These are phyloP conservation scores for Tenualosa thibaudeaui DNA, from an alignment of 2,797 vertebrate species.

Conservation along the genomic window DNA sequence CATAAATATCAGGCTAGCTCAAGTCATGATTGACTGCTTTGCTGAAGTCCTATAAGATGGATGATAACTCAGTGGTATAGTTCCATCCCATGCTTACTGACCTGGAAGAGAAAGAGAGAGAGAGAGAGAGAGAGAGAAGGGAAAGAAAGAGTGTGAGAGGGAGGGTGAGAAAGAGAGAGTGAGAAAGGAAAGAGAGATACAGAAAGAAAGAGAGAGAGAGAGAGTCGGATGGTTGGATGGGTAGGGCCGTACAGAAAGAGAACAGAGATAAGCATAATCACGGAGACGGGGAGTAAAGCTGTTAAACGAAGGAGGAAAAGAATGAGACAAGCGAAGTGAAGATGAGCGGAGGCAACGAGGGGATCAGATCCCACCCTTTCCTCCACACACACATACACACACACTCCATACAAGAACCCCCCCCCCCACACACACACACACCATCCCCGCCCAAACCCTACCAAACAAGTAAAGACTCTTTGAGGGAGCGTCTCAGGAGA, in stretches of 20 bases:
- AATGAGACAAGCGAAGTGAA: neutral
- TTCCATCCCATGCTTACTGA: slow-evolving; percentile 42
- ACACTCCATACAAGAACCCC: neutral
- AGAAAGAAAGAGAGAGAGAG: neutral
- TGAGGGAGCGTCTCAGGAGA: neutral
- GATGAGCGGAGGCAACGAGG: neutral
- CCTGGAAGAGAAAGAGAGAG: slow-evolving; percentile 37
- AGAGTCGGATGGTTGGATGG: neutral
- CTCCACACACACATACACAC: neutral
- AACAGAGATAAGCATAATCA: slow-evolving; percentile 6
- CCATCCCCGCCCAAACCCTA: neutral
- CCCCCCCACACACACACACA: neutral
- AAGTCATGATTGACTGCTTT: slow-evolving; percentile 17
- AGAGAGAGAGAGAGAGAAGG: neutral
- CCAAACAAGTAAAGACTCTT: slow-evolving; percentile 27
- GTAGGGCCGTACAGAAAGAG: neutral
- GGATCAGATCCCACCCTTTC: neutral
- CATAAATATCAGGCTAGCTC: slow-evolving; percentile 25
- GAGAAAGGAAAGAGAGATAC: too few species aligned
- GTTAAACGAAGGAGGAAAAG: neutral
- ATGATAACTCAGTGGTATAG: slow-evolving; percentile 44
- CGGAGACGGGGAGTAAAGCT: neutral
- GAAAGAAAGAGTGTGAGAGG: neutral
- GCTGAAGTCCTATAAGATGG: slow-evolving; percentile 37
- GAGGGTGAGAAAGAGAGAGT: neutral